Conservation (phyloP, 2,113 vertebrate species). For the Desmodus rotundus region DNA sequence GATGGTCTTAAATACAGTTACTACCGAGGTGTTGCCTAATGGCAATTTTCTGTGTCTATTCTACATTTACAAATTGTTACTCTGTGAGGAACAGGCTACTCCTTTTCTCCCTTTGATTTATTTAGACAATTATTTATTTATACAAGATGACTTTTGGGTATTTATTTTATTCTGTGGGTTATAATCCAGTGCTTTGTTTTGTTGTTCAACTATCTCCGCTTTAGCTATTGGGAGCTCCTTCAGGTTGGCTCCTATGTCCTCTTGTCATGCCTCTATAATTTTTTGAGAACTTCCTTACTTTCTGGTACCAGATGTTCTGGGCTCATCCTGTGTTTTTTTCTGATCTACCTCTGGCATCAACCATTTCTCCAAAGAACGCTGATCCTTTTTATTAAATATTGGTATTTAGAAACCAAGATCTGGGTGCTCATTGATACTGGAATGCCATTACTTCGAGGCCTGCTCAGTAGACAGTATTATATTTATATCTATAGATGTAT, state of each 20-base stretch:
- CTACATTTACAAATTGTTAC: background rate
- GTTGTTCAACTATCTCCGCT: background rate
- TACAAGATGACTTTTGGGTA: background rate
- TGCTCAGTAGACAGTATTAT: background rate
- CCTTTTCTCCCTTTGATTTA: background rate
- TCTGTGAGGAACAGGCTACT: background rate
- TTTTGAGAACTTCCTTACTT: background rate
- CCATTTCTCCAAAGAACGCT: background rate
- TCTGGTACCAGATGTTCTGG: background rate
- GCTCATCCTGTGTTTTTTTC: background rate
- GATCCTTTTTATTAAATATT: background rate
- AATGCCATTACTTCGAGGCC: background rate
- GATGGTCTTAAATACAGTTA: background rate
- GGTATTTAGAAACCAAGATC: background rate
- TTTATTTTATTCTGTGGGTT: background rate
- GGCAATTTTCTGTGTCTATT: background rate
- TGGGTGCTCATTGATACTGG: background rate
- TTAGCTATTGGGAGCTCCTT: background rate
- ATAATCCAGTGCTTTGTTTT: background rate
- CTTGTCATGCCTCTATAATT: background rate
- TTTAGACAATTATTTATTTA: background rate
- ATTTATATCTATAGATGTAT: background rate
- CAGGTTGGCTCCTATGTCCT: background rate
- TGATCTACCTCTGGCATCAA: background rate
- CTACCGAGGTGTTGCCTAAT: background rate